Base-by-base conservation (phyloP, 2,888 invertebrate genomes). In the Drosophila testacea region DNA sequence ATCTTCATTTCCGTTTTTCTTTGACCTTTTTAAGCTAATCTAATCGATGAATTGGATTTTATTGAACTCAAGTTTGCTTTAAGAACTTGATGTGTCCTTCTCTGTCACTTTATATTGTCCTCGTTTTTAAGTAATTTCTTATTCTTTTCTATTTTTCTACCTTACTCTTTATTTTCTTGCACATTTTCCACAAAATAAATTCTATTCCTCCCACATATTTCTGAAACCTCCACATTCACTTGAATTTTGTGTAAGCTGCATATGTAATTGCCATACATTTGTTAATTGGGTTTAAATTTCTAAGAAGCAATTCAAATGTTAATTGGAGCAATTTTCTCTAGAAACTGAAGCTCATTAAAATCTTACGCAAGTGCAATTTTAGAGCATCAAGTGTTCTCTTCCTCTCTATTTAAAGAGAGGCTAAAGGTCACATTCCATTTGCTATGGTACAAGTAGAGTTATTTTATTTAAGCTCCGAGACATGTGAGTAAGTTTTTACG, bases 281-380 rank as follows among this genome's bases (percentile, higher is more conserved):
- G 13, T 38, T 57, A 57, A 57, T 57, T 47, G 47, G 52, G 32
- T 16, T 16, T 11, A 28, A 30, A 27, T 46, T 48, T 48, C 11
- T n/a, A 6, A 48, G 30, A 48, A 28, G 32, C 48, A 47, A 56
- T 48, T 47, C 46, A 62, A 55, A 54, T 28, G 30, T 63, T 57
- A 64, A 64, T 64, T 64, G 30, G 27, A 10, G 10, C 46, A 60
- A 59, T 63, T 48, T 56, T 9, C 36, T 47, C 6, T 28, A 47
- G n/a, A 38, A 5, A 13, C 28, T 41, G 9, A 60, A 41, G 54
- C 62, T 63, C 48, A 55, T 63, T 63, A 63, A 63, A 63, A 48
- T 55, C 30, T 48, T 47, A 50, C 11, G 46, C 51, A 30, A 59
- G 32, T 46, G 46, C 59, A 46, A 44, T 46, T 59, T 46, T n/a